Percentiles rank a stretch among this genome's conserved stretches.
These are phyloP conservation scores for Drosophila prolongata DNA, from an alignment of 2,888 invertebrate species.

Conservation along the genomic window DNA sequence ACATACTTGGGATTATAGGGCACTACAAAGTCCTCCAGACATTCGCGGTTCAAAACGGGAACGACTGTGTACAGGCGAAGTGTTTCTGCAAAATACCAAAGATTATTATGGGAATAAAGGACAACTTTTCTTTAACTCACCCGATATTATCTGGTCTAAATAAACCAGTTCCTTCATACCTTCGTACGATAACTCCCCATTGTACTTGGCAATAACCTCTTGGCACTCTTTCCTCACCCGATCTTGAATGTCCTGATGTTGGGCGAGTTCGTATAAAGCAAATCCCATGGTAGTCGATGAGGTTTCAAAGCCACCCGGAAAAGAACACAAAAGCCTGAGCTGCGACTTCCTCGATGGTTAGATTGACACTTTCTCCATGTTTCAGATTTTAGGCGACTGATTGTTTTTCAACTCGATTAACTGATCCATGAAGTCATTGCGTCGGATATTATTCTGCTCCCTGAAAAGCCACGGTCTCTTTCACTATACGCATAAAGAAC, in stretches of 20 bases:
- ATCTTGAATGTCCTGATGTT: slow-evolving; percentile 85
- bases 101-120: too few species aligned
- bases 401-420: slow-evolving; percentile 52
- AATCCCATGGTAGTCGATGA: too few species aligned
- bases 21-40: slow-evolving; percentile 85
- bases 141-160: slow-evolving; percentile 85
- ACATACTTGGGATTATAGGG: slow-evolving; percentile 85
- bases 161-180: slow-evolving; percentile 84
- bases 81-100: slow-evolving; percentile 75
- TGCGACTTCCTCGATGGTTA: slow-evolving; percentile 55
- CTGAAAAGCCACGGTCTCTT: slow-evolving; percentile 81
- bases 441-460: slow-evolving; percentile 72
- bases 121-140: slow-evolving; percentile 62
- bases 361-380: too few species aligned
- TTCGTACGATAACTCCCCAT: slow-evolving; percentile 84
- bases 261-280: slow-evolving; percentile 63
- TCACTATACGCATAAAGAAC: slow-evolving; percentile 78
- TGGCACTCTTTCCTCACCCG: slow-evolving; percentile 84
- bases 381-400: too few species aligned
- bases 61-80: slow-evolving; percentile 86
- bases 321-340: too few species aligned
- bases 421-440: slow-evolving; percentile 85
- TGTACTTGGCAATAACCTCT: slow-evolving; percentile 76
- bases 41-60: slow-evolving; percentile 85
- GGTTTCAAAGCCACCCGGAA: too few species aligned